Evolutionary conservation across 2,113 vertebrate genomes (phyloP).

Genomic region (Peucedramus taeniatus): DNA sequence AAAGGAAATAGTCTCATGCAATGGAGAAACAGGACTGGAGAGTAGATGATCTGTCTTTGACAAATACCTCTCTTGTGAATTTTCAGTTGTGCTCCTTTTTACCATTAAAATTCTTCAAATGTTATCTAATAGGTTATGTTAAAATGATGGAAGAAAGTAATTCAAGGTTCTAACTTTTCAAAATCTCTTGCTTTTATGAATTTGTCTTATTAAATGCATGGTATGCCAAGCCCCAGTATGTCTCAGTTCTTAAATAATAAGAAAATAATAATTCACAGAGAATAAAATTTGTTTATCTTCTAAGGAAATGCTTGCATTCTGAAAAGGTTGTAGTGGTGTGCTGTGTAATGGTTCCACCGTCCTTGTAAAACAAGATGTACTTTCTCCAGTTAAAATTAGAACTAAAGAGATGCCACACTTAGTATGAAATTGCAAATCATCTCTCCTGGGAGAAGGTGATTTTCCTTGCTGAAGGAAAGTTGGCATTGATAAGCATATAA

Average conservation of each 20-base stretch:
- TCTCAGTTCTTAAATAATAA: not conserved
- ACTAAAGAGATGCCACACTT: not conserved
- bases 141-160: not conserved
- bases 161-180: not conserved
- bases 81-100: not conserved
- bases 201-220: not conserved
- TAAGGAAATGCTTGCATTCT: not conserved
- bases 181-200: not conserved
- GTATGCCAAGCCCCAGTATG: not conserved
- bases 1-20: not conserved
- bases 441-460: conserved; percentile 23
- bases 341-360: not conserved
- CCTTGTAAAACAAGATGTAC: not conserved
- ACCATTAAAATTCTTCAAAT: not conserved
- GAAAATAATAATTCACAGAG: not conserved
- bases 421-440: not conserved
- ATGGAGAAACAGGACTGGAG: not conserved
- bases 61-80: not conserved
- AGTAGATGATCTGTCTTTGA: not conserved
- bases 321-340: not conserved
- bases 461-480: not conserved
- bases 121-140: not conserved
- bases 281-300: not conserved
- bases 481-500: not conserved
- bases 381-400: conserved; percentile 40